Evolutionary conservation across 2,113 vertebrate genomes (phyloP).

Genomic region (Passer domesticus): DNA sequence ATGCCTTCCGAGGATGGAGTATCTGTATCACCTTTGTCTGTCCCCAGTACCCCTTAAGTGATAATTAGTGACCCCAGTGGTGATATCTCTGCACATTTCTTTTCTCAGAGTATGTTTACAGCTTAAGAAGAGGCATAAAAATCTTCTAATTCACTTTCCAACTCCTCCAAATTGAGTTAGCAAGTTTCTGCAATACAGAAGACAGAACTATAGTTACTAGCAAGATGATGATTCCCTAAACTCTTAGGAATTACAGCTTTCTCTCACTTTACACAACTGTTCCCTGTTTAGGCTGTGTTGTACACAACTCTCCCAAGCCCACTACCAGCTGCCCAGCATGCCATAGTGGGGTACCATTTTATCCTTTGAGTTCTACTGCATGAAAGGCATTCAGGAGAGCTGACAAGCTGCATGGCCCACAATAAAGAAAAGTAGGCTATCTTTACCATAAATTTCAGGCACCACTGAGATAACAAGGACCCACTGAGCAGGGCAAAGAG

Average conservation of each 20-base stretch:
- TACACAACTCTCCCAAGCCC: not conserved
- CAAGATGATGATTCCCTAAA: not conserved
- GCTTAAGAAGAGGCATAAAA: not conserved
- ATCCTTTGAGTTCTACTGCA: not conserved
- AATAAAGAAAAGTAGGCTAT: not conserved
- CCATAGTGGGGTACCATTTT: not conserved
- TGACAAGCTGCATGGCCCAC: not conserved
- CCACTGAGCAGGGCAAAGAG: not conserved
- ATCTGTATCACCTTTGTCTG: no score
- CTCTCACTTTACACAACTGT: not conserved
- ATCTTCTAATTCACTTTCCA: not conserved
- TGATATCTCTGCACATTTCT: no score
- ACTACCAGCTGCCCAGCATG: not conserved
- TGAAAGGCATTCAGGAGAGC: not conserved
- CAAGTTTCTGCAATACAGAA: not conserved
- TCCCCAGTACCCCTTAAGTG: no score
- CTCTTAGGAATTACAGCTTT: not conserved
- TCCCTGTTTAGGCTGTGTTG: not conserved
- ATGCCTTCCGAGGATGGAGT: no score
- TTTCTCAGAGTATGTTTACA: not conserved
- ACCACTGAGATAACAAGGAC: constrained; percentile 13
- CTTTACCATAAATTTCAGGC: not conserved
- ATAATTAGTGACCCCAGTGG: no score
- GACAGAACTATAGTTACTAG: not conserved
- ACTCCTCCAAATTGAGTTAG: not conserved